A percentile compares a stretch with the other conserved stretches of the same genome.
Evolutionary conservation across 23 tunicate genomes (phyloP).

Genomic region (Aplidium turbinatum): DNA sequence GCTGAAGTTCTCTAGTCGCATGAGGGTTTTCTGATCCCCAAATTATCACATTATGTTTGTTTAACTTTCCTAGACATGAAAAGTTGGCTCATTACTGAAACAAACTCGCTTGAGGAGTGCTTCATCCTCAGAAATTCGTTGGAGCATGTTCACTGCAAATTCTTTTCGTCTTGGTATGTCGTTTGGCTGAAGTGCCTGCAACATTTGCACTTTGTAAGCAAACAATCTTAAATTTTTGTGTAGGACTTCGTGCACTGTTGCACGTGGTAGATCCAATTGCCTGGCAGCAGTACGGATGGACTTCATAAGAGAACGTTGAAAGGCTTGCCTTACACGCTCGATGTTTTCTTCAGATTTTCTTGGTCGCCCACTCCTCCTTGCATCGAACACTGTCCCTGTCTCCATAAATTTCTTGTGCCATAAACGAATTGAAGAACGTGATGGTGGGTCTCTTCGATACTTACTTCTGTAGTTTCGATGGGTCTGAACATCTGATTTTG

Average conservation of each 20-base stretch:
- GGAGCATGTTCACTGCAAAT: no score
- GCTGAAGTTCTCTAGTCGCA: no score
- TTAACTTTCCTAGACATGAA: no score
- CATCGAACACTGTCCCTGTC: constrained; percentile 15
- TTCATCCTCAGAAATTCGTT: no score
- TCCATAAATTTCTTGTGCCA: constrained; percentile 18
- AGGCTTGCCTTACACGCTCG: constrained; percentile 14
- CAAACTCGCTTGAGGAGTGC: no score
- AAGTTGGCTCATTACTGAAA: no score
- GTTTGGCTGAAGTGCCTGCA: constrained; percentile 19
- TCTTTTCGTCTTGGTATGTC: no score
- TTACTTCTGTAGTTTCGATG: constrained; percentile 13
- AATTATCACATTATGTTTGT: no score
- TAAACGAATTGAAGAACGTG: constrained; percentile 9
- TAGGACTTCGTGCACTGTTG: constrained; percentile 15
- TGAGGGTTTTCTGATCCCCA: no score
- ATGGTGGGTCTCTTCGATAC: constrained; percentile 8
- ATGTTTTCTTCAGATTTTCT: constrained; percentile 18
- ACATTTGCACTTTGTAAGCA: constrained; percentile 14
- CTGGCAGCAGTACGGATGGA: constrained; percentile 26
- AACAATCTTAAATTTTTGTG: constrained; percentile 4
- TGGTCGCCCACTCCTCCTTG: neutral
- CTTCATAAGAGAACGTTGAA: constrained; percentile 1
- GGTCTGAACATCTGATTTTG: constrained; percentile 15
- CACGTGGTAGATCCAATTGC: neutral